A percentile compares a stretch with the other conserved stretches of the same genome.
Conservation (phyloP, 2,888 invertebrate genomes). For the Pandemis corylana region DNA sequence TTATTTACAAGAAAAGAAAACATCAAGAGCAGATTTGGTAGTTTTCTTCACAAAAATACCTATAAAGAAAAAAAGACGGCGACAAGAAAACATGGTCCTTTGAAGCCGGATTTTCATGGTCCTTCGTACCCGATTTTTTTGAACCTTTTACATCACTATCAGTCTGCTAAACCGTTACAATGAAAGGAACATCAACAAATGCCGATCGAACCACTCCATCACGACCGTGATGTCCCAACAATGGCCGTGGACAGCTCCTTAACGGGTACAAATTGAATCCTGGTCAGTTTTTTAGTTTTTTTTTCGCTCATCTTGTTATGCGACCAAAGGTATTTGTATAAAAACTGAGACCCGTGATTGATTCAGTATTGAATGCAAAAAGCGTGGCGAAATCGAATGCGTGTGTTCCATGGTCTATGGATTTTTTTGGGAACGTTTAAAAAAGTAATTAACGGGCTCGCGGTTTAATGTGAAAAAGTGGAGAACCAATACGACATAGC, state of each 20-base stretch:
- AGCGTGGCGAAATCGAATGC: slow-evolving; percentile 66
- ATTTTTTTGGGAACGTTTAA: slow-evolving; percentile 30
- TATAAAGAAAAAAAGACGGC: too few species aligned
- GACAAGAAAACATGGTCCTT: neutral
- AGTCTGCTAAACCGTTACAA: slow-evolving; percentile 9
- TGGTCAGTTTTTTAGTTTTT: slow-evolving; percentile 59
- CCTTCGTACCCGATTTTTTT: slow-evolving; percentile 13
- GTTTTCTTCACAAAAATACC: too few species aligned
- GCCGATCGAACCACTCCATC: slow-evolving; percentile 43
- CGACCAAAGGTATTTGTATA: slow-evolving; percentile 53
- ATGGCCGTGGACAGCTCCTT: slow-evolving; percentile 60
- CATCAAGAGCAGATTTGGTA: too few species aligned
- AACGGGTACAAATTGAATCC: slow-evolving; percentile 74
- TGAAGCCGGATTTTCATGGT: slow-evolving; percentile 6
- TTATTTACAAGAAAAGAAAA: neutral
- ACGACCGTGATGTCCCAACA: slow-evolving; percentile 62
- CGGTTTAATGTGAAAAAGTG: neutral
- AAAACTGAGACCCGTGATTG: slow-evolving; percentile 38
- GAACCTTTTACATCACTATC: neutral
- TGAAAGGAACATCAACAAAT: slow-evolving; percentile 38
- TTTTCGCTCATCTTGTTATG: slow-evolving; percentile 64
- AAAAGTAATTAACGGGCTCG: slow-evolving; percentile 29
- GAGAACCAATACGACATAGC: neutral
- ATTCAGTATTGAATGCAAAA: slow-evolving; percentile 59
- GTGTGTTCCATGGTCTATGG: slow-evolving; percentile 60